A percentile compares a stretch with the other conserved stretches of the same genome.
These are phyloP conservation scores for Cyanistes caeruleus DNA, from an alignment of 2,113 vertebrate species.

Conservation along the genomic window DNA sequence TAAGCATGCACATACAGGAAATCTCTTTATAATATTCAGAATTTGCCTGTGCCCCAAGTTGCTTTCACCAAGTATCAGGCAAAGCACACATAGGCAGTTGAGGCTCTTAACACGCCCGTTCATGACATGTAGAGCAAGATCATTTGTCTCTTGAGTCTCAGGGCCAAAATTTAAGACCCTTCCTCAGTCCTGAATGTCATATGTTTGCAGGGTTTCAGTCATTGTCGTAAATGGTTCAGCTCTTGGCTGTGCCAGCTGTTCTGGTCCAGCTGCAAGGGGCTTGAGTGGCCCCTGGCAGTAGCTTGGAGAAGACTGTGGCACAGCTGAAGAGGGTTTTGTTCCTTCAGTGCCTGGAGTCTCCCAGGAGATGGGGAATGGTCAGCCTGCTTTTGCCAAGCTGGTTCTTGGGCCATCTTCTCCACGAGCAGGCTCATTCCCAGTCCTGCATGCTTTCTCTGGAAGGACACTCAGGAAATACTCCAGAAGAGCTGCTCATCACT, in stretches of 20 bases:
- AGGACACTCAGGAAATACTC: neutral
- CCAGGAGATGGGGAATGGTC: neutral
- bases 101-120: neutral
- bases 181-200: neutral
- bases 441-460: neutral
- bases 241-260: neutral
- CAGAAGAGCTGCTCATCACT: neutral
- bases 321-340: neutral
- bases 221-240: neutral
- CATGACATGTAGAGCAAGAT: neutral
- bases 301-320: neutral
- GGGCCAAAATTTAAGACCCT: neutral
- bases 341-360: neutral
- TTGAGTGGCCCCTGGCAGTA: neutral
- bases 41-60: neutral
- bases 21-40: neutral
- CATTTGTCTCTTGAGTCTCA: neutral
- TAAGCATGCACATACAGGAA: neutral
- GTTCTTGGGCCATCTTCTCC: neutral
- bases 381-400: neutral
- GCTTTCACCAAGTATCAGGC: neutral
- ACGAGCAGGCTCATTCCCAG: neutral
- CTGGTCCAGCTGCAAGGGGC: fast-evolving
- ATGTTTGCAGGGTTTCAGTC: neutral
- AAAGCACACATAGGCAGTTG: neutral